Base-by-base conservation (phyloP, 2,888 invertebrate species). In the Serripes groenlandicus region DNA sequence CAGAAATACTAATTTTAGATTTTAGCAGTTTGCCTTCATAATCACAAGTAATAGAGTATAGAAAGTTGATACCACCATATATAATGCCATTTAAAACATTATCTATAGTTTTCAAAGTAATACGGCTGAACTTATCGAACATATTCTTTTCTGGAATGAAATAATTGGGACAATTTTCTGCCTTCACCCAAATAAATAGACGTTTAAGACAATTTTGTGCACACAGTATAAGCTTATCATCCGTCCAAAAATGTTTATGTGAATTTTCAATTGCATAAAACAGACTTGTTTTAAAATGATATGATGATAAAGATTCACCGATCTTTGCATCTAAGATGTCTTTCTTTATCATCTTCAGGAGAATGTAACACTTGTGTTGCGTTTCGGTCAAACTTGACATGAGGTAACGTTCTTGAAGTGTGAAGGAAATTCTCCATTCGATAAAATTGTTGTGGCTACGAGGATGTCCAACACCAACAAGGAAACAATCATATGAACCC, bases 321-420 rank as follows among this genome's bases (percentile, higher is more conserved):
- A 28, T 30, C 9, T 28, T 28, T 7, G 4, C 15, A 18, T 26
- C 62, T 32, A 62, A 15, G 9, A 62, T 26, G 32, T 62, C 30
- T 21, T 62, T 62, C 62, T 32, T 62, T 15, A 62, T 62, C 62
- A 62, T 62, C 30, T 62, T 62, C 7, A 62, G 62, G 9, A 62
- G 15, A 11, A 62, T 62, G 32, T 62, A 62, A 30, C 5, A 5
- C 23, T 62, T 62, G 21, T 62, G 23, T 62, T 62, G 62, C 7
- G 62, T 62, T 18, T 26, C 7, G 21, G 23, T 62, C 28, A 62
- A 21, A 7, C 15, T n/a, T 7, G 11, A 5, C 62, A 62, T 62
- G 28, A 62, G 32, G 7, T 7, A 30, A 28, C 62, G 4, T 32
- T 62, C 62, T 62, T 62, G 62, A 7, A 62, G 30, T 4, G 62